phyloP scores from a whole-genome alignment of 2,113 vertebrate genomes.

The Oxygymnocypris stewartii region DNA sequence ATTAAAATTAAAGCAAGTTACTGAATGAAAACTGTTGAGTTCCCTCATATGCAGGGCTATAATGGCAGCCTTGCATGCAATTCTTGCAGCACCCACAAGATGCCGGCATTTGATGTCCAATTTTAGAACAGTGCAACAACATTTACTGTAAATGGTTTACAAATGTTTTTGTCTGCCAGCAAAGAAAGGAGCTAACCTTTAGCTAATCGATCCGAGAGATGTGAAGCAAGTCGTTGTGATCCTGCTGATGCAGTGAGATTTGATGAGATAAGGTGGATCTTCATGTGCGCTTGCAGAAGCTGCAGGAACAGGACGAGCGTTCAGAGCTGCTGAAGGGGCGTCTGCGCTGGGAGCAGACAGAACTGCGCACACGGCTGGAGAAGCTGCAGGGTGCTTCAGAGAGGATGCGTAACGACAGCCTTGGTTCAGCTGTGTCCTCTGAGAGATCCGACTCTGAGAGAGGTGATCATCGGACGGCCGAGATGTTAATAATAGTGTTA shows the following conservation, averaged over 20 bases:
- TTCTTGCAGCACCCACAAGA: neutral
- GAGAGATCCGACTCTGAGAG: slow-evolving; percentile 87
- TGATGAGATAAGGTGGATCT: neutral
- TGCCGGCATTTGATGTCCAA: neutral
- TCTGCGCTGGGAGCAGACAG: slow-evolving; percentile 81
- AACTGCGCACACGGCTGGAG: slow-evolving; percentile 79
- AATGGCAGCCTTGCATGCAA: neutral
- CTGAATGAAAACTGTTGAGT: neutral
- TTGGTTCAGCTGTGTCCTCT: slow-evolving; percentile 84
- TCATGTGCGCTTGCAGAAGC: slow-evolving; percentile 75
- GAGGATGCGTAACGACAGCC: slow-evolving; percentile 81
- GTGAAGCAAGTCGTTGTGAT: neutral
- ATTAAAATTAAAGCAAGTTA: neutral
- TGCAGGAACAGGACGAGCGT: slow-evolving; percentile 86
- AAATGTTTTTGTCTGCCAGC: neutral
- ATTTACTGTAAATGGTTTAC: neutral
- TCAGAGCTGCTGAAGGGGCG: slow-evolving; percentile 81
- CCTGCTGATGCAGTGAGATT: neutral
- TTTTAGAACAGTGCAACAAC: neutral
- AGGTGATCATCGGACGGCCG: slow-evolving; percentile 66
- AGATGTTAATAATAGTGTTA: neutral
- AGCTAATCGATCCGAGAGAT: neutral
- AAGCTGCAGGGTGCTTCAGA: slow-evolving; percentile 75
- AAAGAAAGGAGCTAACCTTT: neutral
- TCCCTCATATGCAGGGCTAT: neutral